A percentile compares a stretch with the other conserved stretches of the same genome.
phyloP scores from a whole-genome alignment of 1,140 invertebrate species.

The Diploscapter pachys region DNA sequence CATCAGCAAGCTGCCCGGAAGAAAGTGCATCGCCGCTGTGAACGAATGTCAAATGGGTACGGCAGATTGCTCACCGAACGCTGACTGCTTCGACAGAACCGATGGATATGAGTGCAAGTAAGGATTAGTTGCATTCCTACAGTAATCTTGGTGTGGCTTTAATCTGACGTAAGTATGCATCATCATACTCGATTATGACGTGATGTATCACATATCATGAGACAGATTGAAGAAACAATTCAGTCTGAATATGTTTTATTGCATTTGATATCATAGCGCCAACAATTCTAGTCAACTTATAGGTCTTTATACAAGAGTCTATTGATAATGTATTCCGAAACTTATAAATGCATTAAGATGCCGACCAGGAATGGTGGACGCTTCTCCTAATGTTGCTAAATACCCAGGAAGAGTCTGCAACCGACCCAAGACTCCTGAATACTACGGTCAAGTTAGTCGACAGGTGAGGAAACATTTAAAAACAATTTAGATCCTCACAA shows the following conservation, averaged over 20 bases:
- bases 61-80: constrained; percentile 36
- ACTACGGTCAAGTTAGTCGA: constrained; percentile 20
- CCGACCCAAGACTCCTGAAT: constrained; percentile 43
- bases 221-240: too few species aligned
- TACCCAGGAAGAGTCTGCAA: constrained; percentile 56
- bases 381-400: constrained; percentile 50
- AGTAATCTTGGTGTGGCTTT: too few species aligned
- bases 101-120: constrained; percentile 47
- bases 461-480: neutral
- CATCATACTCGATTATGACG: too few species aligned
- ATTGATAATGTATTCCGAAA: too few species aligned
- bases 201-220: too few species aligned
- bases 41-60: constrained; percentile 36
- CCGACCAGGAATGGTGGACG: constrained; percentile 53
- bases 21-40: constrained; percentile 33
- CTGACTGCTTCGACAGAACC: constrained; percentile 35
- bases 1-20: constrained; percentile 34
- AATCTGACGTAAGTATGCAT: too few species aligned
- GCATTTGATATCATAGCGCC: too few species aligned
- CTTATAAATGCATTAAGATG: constrained; percentile 12
- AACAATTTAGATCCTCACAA: neutral
- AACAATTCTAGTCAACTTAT: too few species aligned
- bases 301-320: too few species aligned
- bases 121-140: too few species aligned
- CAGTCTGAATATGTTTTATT: too few species aligned